Evolutionary conservation across 2,113 vertebrate species (phyloP).

Genomic region (Cisticola juncidis): DNA sequence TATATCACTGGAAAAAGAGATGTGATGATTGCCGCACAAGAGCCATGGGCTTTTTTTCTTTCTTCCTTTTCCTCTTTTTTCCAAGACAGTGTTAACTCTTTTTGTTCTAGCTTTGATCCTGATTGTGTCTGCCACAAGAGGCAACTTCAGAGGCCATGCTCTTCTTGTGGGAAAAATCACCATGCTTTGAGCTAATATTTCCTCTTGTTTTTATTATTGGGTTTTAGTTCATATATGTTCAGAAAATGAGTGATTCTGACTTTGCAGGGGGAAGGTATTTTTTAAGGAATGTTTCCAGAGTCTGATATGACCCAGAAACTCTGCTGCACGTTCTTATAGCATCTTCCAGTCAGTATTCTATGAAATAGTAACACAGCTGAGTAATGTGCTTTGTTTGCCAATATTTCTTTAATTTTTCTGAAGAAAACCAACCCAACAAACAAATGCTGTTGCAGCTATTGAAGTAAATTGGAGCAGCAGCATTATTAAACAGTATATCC

Average conservation of each 20-base stretch:
- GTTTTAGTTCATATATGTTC: slow-evolving; percentile 46
- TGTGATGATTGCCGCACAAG: slow-evolving; percentile 52
- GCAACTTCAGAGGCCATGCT: neutral
- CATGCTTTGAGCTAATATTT: slow-evolving; percentile 47
- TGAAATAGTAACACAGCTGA: slow-evolving; percentile 39
- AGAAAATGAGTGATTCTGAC: slow-evolving; percentile 31
- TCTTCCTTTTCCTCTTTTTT: neutral
- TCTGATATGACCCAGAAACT: slow-evolving; percentile 46
- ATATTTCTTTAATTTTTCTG: slow-evolving; percentile 31
- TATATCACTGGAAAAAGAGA: slow-evolving; percentile 50
- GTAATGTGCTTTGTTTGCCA: slow-evolving; percentile 43
- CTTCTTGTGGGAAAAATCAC: slow-evolving; percentile 51
- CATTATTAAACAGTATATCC: slow-evolving; percentile 69
- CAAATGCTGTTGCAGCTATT: slow-evolving; percentile 47
- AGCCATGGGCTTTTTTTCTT: slow-evolving; percentile 46
- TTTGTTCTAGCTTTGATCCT: slow-evolving; percentile 54
- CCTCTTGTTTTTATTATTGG: slow-evolving; percentile 6
- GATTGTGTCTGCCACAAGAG: slow-evolving; percentile 1
- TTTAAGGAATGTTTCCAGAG: slow-evolving; percentile 46
- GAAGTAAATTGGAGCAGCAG: slow-evolving; percentile 44
- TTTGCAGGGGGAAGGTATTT: slow-evolving; percentile 49
- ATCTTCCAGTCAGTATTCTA: slow-evolving; percentile 62
- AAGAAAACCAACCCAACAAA: slow-evolving; percentile 31
- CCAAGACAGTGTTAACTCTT: slow-evolving; percentile 9
- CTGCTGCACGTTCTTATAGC: slow-evolving; percentile 50